Evolutionary conservation across 2,113 vertebrate species (phyloP).

Genomic region (Capricornis sumatraensis): DNA sequence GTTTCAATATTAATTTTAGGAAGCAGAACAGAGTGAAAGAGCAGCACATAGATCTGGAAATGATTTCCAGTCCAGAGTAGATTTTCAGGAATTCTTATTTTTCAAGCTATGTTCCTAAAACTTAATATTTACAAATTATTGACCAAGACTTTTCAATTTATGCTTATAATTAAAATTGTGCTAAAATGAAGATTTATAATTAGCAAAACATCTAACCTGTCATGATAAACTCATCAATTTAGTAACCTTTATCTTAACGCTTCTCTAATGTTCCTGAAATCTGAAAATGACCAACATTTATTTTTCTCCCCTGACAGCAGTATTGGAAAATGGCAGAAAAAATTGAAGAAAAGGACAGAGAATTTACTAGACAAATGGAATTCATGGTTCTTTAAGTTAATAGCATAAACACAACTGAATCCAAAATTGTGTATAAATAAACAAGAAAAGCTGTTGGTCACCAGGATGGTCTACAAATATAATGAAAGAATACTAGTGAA

Average conservation of each 20-base stretch:
- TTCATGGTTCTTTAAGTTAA: neutral
- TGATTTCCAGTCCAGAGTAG: neutral
- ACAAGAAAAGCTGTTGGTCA: neutral
- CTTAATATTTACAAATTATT: neutral
- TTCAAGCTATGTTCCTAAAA: neutral
- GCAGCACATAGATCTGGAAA: accelerated
- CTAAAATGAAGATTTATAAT: neutral
- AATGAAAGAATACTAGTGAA: accelerated
- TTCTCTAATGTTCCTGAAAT: neutral
- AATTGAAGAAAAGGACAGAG: neutral
- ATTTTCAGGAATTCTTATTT: neutral
- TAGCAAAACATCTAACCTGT: neutral
- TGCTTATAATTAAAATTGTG: neutral
- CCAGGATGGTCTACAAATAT: no score
- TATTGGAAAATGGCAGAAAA: neutral
- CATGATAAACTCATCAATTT: neutral
- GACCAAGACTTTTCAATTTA: neutral
- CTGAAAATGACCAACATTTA: neutral
- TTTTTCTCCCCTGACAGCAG: neutral
- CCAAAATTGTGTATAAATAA: neutral
- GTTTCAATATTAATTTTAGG: neutral
- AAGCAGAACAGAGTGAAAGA: neutral
- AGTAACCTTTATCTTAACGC: neutral
- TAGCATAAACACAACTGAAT: neutral
- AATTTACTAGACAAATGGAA: neutral